Evolutionary conservation across 2,888 invertebrate species (phyloP).

Genomic region (Eledone cirrhosa): DNA sequence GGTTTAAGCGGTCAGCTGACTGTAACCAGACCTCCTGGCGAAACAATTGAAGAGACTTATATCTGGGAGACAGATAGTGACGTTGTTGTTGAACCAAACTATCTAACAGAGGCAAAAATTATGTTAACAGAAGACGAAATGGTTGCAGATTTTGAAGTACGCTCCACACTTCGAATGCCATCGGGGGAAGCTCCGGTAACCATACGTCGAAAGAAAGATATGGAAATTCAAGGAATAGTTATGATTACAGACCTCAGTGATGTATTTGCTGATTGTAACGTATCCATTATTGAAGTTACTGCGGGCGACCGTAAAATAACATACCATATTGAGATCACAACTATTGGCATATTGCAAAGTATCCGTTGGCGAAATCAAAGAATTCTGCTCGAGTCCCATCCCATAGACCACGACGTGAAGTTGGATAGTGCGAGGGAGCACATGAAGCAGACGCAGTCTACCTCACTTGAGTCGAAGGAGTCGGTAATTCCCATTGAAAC

Average conservation of each 20-base stretch:
- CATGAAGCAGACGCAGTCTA: slow-evolving; percentile 31
- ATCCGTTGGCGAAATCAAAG: slow-evolving; percentile 44
- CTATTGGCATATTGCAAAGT: slow-evolving; percentile 39
- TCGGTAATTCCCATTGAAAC: slow-evolving; percentile 42
- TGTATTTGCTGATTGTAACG: slow-evolving; percentile 44
- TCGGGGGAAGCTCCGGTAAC: slow-evolving; percentile 51
- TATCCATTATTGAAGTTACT: slow-evolving; percentile 41
- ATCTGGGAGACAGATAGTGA: slow-evolving; percentile 54
- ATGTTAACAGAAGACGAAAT: slow-evolving; percentile 50
- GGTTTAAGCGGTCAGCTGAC: slow-evolving; percentile 48
- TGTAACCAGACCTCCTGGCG: slow-evolving; percentile 44
- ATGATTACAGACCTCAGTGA: slow-evolving; percentile 49
- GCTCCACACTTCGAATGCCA: slow-evolving; percentile 49
- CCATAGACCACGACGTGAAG: slow-evolving; percentile 9
- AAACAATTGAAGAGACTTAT: slow-evolving; percentile 49
- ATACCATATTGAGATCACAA: slow-evolving; percentile 36
- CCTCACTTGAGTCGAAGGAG: slow-evolving; percentile 31
- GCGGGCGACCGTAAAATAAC: slow-evolving; percentile 39
- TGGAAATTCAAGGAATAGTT: slow-evolving; percentile 48
- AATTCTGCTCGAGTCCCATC: slow-evolving; percentile 43
- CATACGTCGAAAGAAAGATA: slow-evolving; percentile 43
- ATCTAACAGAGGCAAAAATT: slow-evolving; percentile 46
- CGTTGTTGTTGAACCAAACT: slow-evolving; percentile 51
- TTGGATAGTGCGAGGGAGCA: slow-evolving; percentile 29
- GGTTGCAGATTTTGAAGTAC: slow-evolving; percentile 50